Conservation (phyloP, 2,888 invertebrate species). For the Elmis aenea region DNA sequence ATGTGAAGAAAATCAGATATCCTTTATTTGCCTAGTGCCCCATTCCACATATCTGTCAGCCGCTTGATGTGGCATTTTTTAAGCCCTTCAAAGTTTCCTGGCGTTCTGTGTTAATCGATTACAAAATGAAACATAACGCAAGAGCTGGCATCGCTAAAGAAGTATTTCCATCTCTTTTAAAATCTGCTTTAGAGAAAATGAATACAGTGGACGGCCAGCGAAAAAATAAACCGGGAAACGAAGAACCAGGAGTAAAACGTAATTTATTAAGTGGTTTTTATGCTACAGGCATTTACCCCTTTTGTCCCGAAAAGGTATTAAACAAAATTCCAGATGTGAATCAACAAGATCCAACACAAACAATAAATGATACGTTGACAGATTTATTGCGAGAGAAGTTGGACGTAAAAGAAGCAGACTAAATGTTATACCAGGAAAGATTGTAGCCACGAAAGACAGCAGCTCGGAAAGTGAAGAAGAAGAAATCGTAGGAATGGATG, state of each 20-base stretch:
- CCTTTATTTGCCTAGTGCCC: slow-evolving; percentile 4
- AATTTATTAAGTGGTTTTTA: slow-evolving; percentile 6
- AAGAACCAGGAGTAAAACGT: slow-evolving; percentile 1
- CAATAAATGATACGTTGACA: neutral
- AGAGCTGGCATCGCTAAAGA: slow-evolving; percentile 2
- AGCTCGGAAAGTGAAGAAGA: neutral
- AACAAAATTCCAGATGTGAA: slow-evolving; percentile 1
- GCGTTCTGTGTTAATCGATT: neutral
- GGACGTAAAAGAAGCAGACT: slow-evolving; percentile 2
- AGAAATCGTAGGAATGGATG: slow-evolving; percentile 1
- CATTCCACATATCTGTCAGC: slow-evolving; percentile 4
- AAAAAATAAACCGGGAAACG: slow-evolving; percentile 2
- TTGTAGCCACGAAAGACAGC: too few relatives aligned
- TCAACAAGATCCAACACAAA: neutral
- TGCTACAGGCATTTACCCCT: slow-evolving; percentile 4
- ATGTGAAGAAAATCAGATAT: slow-evolving; percentile 1
- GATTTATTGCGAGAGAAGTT: slow-evolving; percentile 3
- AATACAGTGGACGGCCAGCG: slow-evolving; percentile 1
- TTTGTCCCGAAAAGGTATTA: neutral
- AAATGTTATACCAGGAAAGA: slow-evolving; percentile 2
- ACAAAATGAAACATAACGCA: slow-evolving; percentile 1
- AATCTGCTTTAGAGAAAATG: slow-evolving; percentile 3
- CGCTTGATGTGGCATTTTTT: slow-evolving; percentile 2
- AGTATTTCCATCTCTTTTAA: slow-evolving; percentile 1
- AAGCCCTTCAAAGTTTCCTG: neutral